Percentiles rank a stretch among this genome's conserved stretches.
Evolutionary conservation across 23 tunicate genomes (phyloP).

Genomic region (Ascidia mentula): DNA sequence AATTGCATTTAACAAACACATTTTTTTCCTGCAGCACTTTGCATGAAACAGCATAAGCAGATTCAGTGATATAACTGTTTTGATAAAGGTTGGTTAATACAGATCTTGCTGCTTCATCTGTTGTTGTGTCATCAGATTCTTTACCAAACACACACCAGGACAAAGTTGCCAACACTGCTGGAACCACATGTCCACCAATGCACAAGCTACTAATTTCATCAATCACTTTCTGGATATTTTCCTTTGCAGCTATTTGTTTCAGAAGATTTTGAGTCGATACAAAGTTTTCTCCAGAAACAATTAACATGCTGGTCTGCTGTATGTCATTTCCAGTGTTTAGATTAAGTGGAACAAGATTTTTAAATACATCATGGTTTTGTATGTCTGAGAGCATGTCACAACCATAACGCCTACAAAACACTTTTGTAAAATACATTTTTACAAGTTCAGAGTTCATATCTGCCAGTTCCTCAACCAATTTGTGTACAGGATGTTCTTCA

Average conservation of each 20-base stretch:
- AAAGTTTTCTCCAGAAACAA: neutral
- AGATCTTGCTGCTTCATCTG: no score
- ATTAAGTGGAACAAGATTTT: neutral
- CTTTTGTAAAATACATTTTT: slow-evolving; percentile 27
- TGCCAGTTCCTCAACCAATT: neutral
- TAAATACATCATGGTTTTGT: neutral
- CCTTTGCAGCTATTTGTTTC: no score
- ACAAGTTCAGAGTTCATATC: neutral
- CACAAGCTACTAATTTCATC: no score
- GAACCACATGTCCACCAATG: no score
- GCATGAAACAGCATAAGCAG: neutral
- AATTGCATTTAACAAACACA: no score
- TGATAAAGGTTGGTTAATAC: neutral
- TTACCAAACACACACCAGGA: neutral
- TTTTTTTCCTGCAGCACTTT: neutral
- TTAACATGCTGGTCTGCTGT: neutral
- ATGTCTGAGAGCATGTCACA: neutral
- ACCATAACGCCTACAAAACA: slow-evolving; percentile 39
- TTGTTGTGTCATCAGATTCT: no score
- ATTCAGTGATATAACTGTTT: neutral
- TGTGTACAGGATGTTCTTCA: neutral
- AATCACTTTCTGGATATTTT: no score
- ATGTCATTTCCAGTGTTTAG: neutral
- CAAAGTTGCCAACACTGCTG: neutral
- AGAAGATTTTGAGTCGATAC: neutral